Conservation (phyloP, 2,113 vertebrate species). For the Abramis brama region DNA sequence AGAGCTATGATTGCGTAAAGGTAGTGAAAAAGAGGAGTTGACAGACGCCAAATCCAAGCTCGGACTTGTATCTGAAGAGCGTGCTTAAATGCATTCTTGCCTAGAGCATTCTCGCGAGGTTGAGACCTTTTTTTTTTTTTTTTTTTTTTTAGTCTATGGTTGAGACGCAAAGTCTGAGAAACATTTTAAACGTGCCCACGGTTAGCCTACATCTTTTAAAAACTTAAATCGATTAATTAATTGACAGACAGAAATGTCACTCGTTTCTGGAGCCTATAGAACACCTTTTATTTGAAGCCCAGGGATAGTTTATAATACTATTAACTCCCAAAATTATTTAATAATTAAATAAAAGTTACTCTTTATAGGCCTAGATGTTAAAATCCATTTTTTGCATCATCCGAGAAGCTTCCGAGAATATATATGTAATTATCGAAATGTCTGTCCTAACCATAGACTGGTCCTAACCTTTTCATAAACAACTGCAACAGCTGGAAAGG, state of each 20-base stretch:
- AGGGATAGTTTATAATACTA: background rate
- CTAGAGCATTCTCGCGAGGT: slow-evolving; percentile 63
- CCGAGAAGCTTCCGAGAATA: background rate
- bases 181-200: background rate
- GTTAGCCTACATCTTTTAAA: slow-evolving; percentile 1
- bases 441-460: background rate
- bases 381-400: background rate
- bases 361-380: background rate
- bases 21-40: slow-evolving; percentile 57
- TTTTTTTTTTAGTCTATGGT: no score
- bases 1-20: slow-evolving; percentile 55
- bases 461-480: slow-evolving; percentile 22
- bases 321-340: background rate
- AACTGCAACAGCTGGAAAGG: slow-evolving; percentile 50
- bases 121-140: slow-evolving; percentile 16
- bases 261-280: background rate
- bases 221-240: background rate
- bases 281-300: background rate
- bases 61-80: slow-evolving; percentile 75
- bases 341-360: no score
- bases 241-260: background rate
- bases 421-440: slow-evolving; percentile 22
- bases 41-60: slow-evolving; percentile 73
- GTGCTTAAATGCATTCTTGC: slow-evolving; percentile 62
- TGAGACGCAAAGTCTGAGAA: slow-evolving; percentile 21